A percentile compares a stretch with the other conserved stretches of the same genome.
Conservation (phyloP, 2,888 invertebrate species). For the Chloroclysta siterata region DNA sequence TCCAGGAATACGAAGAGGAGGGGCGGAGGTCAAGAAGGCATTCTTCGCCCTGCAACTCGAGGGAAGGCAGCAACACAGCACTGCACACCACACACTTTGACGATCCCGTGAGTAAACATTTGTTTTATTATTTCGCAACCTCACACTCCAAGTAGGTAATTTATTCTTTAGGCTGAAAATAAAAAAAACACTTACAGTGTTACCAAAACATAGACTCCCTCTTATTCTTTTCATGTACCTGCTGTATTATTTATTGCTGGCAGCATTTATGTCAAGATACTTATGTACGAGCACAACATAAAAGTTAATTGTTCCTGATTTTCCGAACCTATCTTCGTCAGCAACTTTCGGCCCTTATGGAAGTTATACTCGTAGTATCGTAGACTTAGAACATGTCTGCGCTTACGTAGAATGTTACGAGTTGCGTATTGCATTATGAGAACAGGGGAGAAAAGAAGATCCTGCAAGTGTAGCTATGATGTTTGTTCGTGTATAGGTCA, state of each 20-base stretch:
- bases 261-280: constrained; percentile 19
- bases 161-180: too few species aligned
- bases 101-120: constrained; percentile 82
- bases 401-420: constrained; percentile 25
- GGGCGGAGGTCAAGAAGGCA: constrained; percentile 86
- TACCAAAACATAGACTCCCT: not conserved
- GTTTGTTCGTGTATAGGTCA: constrained; percentile 40
- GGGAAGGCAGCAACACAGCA: constrained; percentile 87
- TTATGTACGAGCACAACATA: constrained; percentile 1
- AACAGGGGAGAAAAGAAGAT: constrained; percentile 30
- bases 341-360: constrained; percentile 33
- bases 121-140: too few species aligned
- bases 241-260: constrained; percentile 29
- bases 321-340: constrained; percentile 25
- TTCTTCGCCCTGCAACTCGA: constrained; percentile 89
- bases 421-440: constrained; percentile 39
- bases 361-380: constrained; percentile 29
- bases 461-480: constrained; percentile 35
- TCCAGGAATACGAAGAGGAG: constrained; percentile 89
- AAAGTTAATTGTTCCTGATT: constrained; percentile 22
- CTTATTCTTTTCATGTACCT: constrained; percentile 12
- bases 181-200: too few species aligned
- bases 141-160: too few species aligned
- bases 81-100: constrained; percentile 86
- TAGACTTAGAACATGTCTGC: constrained; percentile 36